phyloP scores from a whole-genome alignment of 2,888 invertebrate genomes.

The Xylota segnis region DNA sequence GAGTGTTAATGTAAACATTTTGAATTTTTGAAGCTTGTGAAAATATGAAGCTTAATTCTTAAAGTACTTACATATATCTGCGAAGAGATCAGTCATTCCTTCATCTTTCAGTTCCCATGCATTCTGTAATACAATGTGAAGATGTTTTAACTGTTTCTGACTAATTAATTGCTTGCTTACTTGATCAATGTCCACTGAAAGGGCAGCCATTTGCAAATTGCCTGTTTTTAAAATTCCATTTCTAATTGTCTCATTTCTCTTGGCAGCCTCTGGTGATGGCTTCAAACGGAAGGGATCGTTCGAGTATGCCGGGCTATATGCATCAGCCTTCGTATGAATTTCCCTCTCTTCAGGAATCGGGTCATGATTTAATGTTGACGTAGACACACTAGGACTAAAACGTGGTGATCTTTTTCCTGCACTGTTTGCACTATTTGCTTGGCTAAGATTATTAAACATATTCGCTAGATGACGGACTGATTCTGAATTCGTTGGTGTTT shows the following conservation, averaged over 20 bases:
- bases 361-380: slow-evolving; percentile 61
- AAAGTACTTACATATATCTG: slow-evolving; percentile 77
- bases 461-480: slow-evolving; percentile 66
- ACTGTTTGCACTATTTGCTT: slow-evolving; percentile 61
- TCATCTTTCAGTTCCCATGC: slow-evolving; percentile 86
- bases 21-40: background rate
- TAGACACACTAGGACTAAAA: slow-evolving; percentile 61
- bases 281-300: slow-evolving; percentile 81
- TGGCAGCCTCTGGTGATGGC: slow-evolving; percentile 80
- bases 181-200: slow-evolving; percentile 89
- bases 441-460: slow-evolving; percentile 72
- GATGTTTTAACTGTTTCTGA: slow-evolving; percentile 9
- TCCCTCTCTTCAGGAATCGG: slow-evolving; percentile 49
- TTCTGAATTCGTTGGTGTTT: slow-evolving; percentile 73
- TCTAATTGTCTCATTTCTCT: slow-evolving; percentile 82
- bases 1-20: too few species aligned
- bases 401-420: slow-evolving; percentile 53
- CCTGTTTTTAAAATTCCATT: slow-evolving; percentile 81
- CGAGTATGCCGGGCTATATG: slow-evolving; percentile 55
- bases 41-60: background rate
- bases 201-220: slow-evolving; percentile 84
- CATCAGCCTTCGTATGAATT: slow-evolving; percentile 51
- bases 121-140: slow-evolving; percentile 85
- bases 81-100: slow-evolving; percentile 71
- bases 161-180: slow-evolving; percentile 84